phyloP scores from a whole-genome alignment of 2,888 invertebrate species.

The Chaetoderma sp. region DNA sequence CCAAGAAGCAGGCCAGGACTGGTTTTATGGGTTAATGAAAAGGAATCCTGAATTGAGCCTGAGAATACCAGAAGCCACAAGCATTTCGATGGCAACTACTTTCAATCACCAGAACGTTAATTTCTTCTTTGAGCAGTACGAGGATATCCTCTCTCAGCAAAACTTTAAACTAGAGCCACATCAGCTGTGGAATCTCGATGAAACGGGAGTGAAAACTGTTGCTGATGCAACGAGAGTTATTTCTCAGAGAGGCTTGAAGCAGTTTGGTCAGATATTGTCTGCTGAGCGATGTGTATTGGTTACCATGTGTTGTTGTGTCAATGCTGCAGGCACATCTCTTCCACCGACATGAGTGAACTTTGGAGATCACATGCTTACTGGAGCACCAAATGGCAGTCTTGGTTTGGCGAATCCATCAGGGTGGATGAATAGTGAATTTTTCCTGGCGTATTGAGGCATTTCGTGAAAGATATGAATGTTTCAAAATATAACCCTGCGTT shows the following conservation, averaged over 20 bases:
- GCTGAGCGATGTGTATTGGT: constrained; percentile 15
- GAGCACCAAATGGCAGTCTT: constrained; percentile 9
- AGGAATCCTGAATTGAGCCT: constrained; percentile 1
- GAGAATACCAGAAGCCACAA: constrained; percentile 4
- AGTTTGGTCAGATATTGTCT: constrained; percentile 15
- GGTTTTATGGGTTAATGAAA: constrained; percentile 3
- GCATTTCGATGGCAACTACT: not conserved
- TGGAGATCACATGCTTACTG: constrained; percentile 8
- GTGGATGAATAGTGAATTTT: constrained; percentile 17
- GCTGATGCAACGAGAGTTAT: not conserved
- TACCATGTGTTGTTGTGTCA: constrained; percentile 16
- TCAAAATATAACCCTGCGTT: constrained; percentile 17
- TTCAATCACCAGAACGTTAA: not conserved
- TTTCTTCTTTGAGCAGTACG: no score
- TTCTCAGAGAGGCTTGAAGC: constrained; percentile 11
- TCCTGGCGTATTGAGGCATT: not conserved
- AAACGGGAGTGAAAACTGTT: constrained; percentile 7
- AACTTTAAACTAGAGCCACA: not conserved
- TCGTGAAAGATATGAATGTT: constrained; percentile 10
- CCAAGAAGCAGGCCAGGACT: constrained; percentile 4
- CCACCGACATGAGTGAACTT: constrained; percentile 15
- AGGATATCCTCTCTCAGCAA: not conserved
- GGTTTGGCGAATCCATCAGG: constrained; percentile 10
- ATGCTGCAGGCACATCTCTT: constrained; percentile 6
- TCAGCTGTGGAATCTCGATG: constrained; percentile 4